phyloP scores from a whole-genome alignment of 2,113 vertebrate genomes.

The Amia ocellicauda region DNA sequence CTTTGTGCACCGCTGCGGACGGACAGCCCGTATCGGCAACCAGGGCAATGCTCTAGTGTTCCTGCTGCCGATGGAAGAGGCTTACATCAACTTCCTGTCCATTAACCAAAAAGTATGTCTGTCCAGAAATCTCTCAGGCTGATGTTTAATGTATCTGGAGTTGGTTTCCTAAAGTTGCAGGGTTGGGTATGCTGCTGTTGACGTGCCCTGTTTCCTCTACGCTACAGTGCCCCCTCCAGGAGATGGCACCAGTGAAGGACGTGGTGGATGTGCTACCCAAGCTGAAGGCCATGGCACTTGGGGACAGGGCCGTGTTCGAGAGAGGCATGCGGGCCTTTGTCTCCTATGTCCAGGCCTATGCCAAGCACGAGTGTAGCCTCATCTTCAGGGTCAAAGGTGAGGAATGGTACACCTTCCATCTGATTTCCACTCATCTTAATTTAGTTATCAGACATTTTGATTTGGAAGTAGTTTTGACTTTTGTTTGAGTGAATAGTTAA shows the following conservation, averaged over 20 bases:
- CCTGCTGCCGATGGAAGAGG: slow-evolving; percentile 92
- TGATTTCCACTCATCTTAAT: neutral
- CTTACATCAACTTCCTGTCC: slow-evolving; percentile 83
- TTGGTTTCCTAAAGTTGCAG: neutral
- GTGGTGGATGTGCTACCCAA: slow-evolving; percentile 80
- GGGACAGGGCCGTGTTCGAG: slow-evolving; percentile 86
- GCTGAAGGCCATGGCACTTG: slow-evolving; percentile 72
- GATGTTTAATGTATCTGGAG: neutral
- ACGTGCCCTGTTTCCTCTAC: neutral
- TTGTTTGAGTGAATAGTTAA: too few species aligned
- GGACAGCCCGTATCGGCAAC: slow-evolving; percentile 87
- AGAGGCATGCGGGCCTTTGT: slow-evolving; percentile 89
- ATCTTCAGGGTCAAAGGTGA: slow-evolving; percentile 93
- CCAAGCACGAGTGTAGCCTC: slow-evolving; percentile 89
- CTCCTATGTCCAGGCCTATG: slow-evolving; percentile 85
- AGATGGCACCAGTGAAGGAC: slow-evolving; percentile 58
- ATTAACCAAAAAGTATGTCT: slow-evolving; percentile 90
- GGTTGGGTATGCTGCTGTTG: neutral
- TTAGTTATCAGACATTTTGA: too few species aligned
- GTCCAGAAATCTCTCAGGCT: neutral
- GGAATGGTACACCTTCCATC: neutral
- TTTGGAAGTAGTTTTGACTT: neutral
- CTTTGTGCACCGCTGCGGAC: slow-evolving; percentile 93
- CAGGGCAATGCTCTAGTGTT: slow-evolving; percentile 85
- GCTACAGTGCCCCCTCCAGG: slow-evolving; percentile 83